phyloP scores from a whole-genome alignment of 2,888 invertebrate genomes.

The Cecidostiba fungosa region DNA sequence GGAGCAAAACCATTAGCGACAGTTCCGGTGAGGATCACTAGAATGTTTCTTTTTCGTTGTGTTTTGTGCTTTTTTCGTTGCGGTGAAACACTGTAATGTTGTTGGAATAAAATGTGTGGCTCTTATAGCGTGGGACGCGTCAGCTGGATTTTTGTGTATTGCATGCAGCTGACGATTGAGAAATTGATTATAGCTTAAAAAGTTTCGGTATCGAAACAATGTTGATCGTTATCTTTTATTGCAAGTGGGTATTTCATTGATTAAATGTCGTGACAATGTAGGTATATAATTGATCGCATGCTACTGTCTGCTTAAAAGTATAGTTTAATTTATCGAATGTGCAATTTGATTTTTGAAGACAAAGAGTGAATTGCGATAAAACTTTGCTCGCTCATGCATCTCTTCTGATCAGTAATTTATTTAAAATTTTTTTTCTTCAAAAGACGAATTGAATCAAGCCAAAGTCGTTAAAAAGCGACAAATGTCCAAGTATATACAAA shows the following conservation, averaged over 20 bases:
- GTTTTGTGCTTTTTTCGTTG: not conserved
- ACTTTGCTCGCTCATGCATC: not conserved
- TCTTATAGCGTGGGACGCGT: not conserved
- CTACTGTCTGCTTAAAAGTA: not conserved
- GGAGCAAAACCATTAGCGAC: constrained; percentile 94
- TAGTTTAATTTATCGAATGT: not conserved
- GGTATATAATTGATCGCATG: constrained; percentile 1
- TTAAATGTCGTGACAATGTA: not conserved
- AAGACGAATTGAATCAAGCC: not conserved
- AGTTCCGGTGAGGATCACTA: constrained; percentile 83
- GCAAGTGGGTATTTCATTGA: constrained; percentile 2
- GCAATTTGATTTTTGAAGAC: not conserved
- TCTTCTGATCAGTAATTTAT: not conserved
- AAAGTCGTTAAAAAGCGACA: not conserved
- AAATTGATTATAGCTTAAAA: not conserved
- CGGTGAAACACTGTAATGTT: constrained; percentile 46
- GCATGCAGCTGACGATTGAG: constrained; percentile 11
- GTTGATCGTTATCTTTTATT: not conserved
- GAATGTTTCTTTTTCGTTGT: not conserved
- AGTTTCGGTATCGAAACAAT: not conserved
- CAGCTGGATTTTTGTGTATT: not conserved
- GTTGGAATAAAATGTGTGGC: constrained; percentile 38
- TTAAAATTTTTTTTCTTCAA: not conserved
- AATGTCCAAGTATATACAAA: constrained; percentile 16
- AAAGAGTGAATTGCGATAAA: not conserved